These are phyloP conservation scores for Rana temporaria DNA, from an alignment of 2,113 vertebrate species.

Conservation along the genomic window DNA sequence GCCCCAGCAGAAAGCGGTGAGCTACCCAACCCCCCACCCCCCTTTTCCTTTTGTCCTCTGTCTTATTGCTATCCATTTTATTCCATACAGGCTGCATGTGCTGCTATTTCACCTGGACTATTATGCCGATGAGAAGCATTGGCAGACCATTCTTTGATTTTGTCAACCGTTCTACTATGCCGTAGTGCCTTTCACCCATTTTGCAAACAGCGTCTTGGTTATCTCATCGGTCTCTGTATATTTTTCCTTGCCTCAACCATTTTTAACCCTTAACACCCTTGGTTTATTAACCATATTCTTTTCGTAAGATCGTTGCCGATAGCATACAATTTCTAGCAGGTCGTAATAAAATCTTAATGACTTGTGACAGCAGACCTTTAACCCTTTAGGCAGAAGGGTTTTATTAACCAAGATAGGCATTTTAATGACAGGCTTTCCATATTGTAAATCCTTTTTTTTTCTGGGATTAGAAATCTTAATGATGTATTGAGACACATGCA, in stretches of 20 bases:
- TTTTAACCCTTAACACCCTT: slow-evolving; percentile 16
- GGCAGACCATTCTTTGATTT: not conserved
- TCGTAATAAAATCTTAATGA: not conserved
- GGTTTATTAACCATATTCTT: slow-evolving; percentile 8
- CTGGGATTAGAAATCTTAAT: no score
- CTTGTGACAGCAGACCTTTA: not conserved
- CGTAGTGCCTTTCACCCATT: not conserved
- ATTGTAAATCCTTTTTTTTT: no score
- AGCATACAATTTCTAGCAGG: not conserved
- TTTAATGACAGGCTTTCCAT: no score
- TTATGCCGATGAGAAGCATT: not conserved
- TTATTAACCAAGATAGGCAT: no score
- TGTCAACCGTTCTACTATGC: not conserved
- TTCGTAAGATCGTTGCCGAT: not conserved
- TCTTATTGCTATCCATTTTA: slow-evolving; percentile 20
- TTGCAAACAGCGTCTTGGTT: slow-evolving; percentile 1
- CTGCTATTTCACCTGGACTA: slow-evolving; percentile 40
- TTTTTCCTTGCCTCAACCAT: slow-evolving; percentile 13
- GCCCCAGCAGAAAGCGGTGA: slow-evolving; percentile 88
- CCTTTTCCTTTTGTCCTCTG: slow-evolving; percentile 23
- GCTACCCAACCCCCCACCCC: slow-evolving; percentile 15
- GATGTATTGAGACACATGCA: no score
- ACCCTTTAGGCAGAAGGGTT: not conserved
- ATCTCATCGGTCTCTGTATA: slow-evolving; percentile 11
- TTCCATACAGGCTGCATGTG: slow-evolving; percentile 6